phyloP scores from a whole-genome alignment of 2,113 vertebrate species.

The Poecile atricapillus region DNA sequence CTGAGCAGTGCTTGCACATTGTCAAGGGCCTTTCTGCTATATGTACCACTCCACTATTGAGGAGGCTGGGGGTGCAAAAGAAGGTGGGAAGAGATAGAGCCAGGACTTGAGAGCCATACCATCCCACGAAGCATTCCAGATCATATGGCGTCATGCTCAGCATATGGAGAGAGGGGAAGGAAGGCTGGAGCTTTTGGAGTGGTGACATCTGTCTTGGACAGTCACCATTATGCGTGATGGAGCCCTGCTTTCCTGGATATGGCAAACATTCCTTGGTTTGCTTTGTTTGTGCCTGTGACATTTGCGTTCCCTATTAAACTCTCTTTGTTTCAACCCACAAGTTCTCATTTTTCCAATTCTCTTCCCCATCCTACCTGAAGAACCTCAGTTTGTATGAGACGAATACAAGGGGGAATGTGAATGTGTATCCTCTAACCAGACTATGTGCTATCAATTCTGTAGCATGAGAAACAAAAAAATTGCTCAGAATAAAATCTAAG shows the following conservation, averaged over 20 bases:
- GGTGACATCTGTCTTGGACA: background rate
- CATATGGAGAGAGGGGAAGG: background rate
- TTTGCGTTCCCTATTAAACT: background rate
- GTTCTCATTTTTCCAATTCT: background rate
- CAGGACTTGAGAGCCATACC: no score
- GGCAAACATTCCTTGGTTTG: background rate
- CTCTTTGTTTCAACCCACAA: background rate
- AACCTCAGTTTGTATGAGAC: background rate
- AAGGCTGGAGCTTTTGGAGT: background rate
- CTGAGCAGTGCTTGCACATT: background rate
- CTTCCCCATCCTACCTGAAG: background rate
- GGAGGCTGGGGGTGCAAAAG: background rate
- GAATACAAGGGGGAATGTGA: background rate
- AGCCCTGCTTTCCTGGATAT: background rate
- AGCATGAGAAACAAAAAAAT: background rate
- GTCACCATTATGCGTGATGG: background rate
- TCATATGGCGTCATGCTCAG: background rate
- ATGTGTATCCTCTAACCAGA: background rate
- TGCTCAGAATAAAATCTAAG: background rate
- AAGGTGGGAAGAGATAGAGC: background rate
- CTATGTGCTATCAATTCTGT: background rate
- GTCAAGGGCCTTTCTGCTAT: background rate
- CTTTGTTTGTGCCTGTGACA: background rate
- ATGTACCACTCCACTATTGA: rapidly evolving
- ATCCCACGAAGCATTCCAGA: background rate